Evolutionary conservation across 2,888 invertebrate species (phyloP), one percentile per base, ranked within the genome.

Genomic region (Drosophila diplacantha): DNA sequence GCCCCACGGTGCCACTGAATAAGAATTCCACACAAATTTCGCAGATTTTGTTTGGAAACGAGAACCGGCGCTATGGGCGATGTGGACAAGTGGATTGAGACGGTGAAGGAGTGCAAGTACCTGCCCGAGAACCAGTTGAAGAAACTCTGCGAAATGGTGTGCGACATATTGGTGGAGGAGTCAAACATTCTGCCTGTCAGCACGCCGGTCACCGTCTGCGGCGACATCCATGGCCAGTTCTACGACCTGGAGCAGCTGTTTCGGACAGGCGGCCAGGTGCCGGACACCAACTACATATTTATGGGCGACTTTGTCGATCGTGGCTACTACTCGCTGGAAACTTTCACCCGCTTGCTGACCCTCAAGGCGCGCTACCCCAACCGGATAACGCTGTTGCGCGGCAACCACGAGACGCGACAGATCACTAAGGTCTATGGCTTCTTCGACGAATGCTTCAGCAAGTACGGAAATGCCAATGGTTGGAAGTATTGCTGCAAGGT

Each of bases 281-380:
- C 99, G 9, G 97, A 98, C 89, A 99, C 99, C 53, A 99, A 99
- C 89, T 99, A 99, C 88, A 91, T 99, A 81, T 99, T 99, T 88
- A 97, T 99, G 95, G 99, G 99, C 16, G 99, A 99, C 89, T 99
- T 99, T 90, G 99, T 99, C 14, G 99, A 99, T 88, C 91, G 99
- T 89, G 99, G 99, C 41, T 99, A 98, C 89, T 99, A 98, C 90
- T 97, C 97, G 85, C 96, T 99, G 43, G 99, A 99, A 90, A 99
- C 99, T 59, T 98, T 99, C 90, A 92, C 99, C 77, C 91, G 99
- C 75, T 91, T 99, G 71, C 90, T 99, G 83, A 99, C 99, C 69
- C 91, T 99, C 73, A 99, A 99, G 92, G 95, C 94, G 47, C 94
- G 95, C 87, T 96, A 94, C 91, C 93, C 93, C 4, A 94, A 96